phyloP scores from a whole-genome alignment of 1,140 invertebrate genomes.

The Cephus cinctus region DNA sequence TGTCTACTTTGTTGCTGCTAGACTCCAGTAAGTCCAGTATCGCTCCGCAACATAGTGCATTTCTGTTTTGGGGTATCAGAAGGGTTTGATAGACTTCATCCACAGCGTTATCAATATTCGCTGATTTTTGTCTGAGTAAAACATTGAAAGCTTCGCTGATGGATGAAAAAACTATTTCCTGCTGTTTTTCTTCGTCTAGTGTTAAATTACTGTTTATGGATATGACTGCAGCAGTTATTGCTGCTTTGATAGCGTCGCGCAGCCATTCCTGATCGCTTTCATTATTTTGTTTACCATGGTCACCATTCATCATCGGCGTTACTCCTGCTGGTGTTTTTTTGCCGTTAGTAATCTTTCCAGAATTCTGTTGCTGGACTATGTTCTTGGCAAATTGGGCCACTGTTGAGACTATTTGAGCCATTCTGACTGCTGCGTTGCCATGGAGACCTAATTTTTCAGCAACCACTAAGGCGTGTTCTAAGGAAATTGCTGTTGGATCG shows the following conservation, averaged over 20 bases:
- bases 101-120: conserved; percentile 51
- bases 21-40: conserved; percentile 38
- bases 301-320: conserved; percentile 25
- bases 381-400: conserved; percentile 48
- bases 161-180: conserved; percentile 59
- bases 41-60: conserved; percentile 35
- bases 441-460: conserved; percentile 51
- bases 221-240: conserved; percentile 57
- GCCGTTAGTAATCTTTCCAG: conserved; percentile 28
- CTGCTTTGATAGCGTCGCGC: conserved; percentile 58
- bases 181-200: conserved; percentile 54
- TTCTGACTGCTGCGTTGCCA: conserved; percentile 46
- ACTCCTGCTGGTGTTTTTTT: conserved; percentile 22
- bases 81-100: conserved; percentile 56
- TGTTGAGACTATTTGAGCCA: conserved; percentile 52
- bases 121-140: conserved; percentile 41
- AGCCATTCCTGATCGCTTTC: conserved; percentile 49
- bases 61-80: conserved; percentile 43
- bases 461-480: conserved; percentile 49
- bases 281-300: conserved; percentile 26
- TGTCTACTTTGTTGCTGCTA: conserved; percentile 59
- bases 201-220: conserved; percentile 56
- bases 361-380: conserved; percentile 37
- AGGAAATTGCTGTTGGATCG: conserved; percentile 55
- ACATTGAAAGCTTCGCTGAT: conserved; percentile 54